Base-by-base conservation (phyloP, 2,797 vertebrate species). In the Tinamus major region DNA sequence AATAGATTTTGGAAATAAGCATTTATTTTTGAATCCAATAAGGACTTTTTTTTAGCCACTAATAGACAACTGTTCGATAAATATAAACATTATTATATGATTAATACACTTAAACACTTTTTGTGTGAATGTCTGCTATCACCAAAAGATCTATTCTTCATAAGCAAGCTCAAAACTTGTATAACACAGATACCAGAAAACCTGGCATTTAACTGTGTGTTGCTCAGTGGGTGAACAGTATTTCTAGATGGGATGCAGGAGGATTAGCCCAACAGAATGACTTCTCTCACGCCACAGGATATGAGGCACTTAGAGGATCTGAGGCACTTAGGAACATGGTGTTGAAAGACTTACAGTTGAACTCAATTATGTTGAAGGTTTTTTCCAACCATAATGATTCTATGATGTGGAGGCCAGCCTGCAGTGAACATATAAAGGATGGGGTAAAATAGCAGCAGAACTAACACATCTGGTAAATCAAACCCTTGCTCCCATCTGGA, bases 131-230 rank as follows among this genome's bases (percentile, higher is more conserved):
- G 9, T 24, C 4, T 27, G 5, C 3, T 49, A 72, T 1, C 19
- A 86, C 58, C 27, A 83, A 65, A 62, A 44, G 0, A 71, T 63
- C 72, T 12, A 11, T 67, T 83, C 24, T 86, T 55, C 20, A 44
- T 51, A 64, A 19, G 75, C 2, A 15, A 41, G 3, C 4, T 58
- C 26, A 4, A 44, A 16, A 1, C 18, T 88, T 69, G 49, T 9
- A 42, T n/a, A 81, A 58, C 13, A 84, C 70, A 92, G 31, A 77
- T 64, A 23, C 21, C 7, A 31, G 21, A 84, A 90, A 76, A 74
- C 6, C 24, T 4, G 0, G 0, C 55, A 82, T 79, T 85, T 82
- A 37, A 31, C 8, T 41, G 7, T 5, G 6, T 21, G 21, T 62
- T 16, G 6, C n/a, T 10, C 8, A 19, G 5, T 37, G 6, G 39